Evolutionary conservation across 2,888 invertebrate genomes (phyloP).

Genomic region (Sesia bembeciformis): DNA sequence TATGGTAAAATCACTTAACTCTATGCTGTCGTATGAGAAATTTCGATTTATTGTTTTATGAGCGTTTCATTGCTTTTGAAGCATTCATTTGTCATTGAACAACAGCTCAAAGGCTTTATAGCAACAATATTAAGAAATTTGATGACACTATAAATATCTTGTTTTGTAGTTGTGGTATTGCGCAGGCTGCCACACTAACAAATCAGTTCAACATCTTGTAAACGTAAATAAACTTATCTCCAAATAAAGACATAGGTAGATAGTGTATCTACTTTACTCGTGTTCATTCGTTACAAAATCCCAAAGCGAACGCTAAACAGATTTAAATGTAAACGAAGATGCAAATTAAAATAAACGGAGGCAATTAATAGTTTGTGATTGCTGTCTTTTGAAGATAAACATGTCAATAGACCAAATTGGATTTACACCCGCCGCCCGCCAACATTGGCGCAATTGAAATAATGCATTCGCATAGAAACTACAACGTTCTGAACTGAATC

Average conservation of each 20-base stretch:
- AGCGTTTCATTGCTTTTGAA: background rate
- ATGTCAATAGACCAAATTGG: conserved; percentile 30
- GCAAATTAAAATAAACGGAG: conserved; percentile 22
- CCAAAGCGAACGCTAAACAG: background rate
- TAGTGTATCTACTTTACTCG: background rate
- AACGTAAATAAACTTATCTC: no score
- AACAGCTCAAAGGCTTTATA: no score
- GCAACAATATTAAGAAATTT: no score
- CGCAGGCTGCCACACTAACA: no score
- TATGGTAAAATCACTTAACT: conserved; percentile 46
- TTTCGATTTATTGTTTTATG: conserved; percentile 13
- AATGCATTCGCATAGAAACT: no score
- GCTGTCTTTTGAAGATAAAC: conserved; percentile 21
- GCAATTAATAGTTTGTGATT: conserved; percentile 18
- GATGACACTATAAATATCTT: no score
- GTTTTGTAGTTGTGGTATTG: no score
- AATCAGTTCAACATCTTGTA: no score
- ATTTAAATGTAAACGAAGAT: conserved; percentile 10
- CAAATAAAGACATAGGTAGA: background rate
- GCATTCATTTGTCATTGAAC: background rate
- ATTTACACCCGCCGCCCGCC: conserved; percentile 17
- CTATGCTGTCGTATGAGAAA: conserved; percentile 39
- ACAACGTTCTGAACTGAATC: no score
- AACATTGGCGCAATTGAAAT: conserved; percentile 9
- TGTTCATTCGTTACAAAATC: background rate